Evolutionary conservation across 2,797 vertebrate species (phyloP).

Genomic region (Ceyx erithaca): DNA sequence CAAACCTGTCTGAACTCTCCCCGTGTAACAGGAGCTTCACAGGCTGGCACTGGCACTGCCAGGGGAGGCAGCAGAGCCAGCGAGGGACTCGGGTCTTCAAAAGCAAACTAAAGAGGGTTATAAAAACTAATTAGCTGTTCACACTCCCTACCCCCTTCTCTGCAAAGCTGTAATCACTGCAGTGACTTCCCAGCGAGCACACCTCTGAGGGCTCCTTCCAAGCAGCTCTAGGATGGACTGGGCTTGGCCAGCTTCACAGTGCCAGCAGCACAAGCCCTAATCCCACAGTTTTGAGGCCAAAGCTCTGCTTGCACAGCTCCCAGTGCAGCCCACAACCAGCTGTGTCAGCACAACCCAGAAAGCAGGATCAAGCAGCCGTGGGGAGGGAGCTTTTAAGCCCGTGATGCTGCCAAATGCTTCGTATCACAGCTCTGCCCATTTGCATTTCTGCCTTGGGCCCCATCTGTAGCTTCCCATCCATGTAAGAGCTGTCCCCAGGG

Average conservation of each 20-base stretch:
- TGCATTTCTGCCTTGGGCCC: constrained; percentile 67
- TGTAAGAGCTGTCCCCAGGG: constrained; percentile 20
- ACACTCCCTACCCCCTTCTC: background rate
- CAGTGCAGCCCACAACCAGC: constrained; percentile 55
- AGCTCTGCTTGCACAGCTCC: constrained; percentile 8
- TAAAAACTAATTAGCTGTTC: constrained; percentile 47
- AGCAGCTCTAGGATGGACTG: background rate
- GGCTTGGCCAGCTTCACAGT: background rate
- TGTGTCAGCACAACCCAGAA: constrained; percentile 59
- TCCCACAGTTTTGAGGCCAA: constrained; percentile 51
- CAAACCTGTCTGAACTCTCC: constrained; percentile 35
- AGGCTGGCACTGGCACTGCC: background rate
- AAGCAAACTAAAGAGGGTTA: constrained; percentile 40
- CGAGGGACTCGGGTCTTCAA: background rate
- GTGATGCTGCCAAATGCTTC: constrained; percentile 50
- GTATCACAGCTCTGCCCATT: constrained; percentile 59
- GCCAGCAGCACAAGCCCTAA: constrained; percentile 32
- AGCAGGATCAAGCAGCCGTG: constrained; percentile 52
- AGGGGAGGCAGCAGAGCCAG: background rate
- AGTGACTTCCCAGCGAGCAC: background rate
- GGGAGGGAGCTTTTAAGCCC: constrained; percentile 55
- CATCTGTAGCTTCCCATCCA: constrained; percentile 67
- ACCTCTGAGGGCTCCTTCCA: background rate
- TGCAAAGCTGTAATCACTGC: background rate
- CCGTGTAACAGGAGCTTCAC: background rate